Percentiles rank a stretch among this genome's conserved stretches.
phyloP scores from a whole-genome alignment of 2,797 vertebrate genomes.

The Picus viridis region DNA sequence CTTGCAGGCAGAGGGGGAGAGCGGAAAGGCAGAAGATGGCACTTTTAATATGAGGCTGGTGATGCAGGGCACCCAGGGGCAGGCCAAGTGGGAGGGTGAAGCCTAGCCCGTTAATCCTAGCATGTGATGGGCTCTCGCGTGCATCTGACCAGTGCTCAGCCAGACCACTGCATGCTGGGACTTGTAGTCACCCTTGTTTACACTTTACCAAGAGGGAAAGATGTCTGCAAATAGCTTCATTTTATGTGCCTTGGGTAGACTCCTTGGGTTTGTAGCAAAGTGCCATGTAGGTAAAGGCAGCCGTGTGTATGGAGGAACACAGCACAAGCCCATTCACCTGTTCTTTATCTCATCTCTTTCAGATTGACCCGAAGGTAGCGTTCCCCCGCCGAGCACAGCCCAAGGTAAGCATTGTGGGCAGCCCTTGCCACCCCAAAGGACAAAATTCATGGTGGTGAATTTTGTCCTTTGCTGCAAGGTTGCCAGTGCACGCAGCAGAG shows the following conservation, averaged over 20 bases:
- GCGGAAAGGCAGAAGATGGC: conserved; percentile 1
- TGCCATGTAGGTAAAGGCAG: not conserved
- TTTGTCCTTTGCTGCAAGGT: not conserved
- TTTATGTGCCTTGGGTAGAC: not conserved
- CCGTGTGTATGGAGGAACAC: rapidly evolving
- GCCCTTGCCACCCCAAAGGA: not conserved
- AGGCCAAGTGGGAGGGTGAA: not conserved
- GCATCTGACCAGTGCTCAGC: not conserved
- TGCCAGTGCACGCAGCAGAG: rapidly evolving
- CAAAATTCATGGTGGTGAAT: not conserved
- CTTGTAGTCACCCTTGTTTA: conserved; percentile 47
- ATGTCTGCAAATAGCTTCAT: conserved; percentile 23
- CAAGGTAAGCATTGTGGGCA: conserved; percentile 85
- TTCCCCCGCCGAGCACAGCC: conserved; percentile 98
- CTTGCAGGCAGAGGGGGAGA: not conserved
- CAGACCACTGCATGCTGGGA: conserved; percentile 61
- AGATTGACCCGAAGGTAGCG: conserved; percentile 99
- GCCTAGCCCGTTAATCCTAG: conserved; percentile 54
- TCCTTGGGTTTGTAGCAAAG: not conserved
- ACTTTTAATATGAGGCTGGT: not conserved
- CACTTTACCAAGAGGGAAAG: not conserved
- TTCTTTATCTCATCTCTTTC: conserved; percentile 66
- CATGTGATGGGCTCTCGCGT: conserved; percentile 45
- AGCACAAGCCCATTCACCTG: not conserved
- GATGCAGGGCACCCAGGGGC: conserved; percentile 26